phyloP scores from a whole-genome alignment of 2,113 vertebrate genomes.

The Synodontis membranacea region DNA sequence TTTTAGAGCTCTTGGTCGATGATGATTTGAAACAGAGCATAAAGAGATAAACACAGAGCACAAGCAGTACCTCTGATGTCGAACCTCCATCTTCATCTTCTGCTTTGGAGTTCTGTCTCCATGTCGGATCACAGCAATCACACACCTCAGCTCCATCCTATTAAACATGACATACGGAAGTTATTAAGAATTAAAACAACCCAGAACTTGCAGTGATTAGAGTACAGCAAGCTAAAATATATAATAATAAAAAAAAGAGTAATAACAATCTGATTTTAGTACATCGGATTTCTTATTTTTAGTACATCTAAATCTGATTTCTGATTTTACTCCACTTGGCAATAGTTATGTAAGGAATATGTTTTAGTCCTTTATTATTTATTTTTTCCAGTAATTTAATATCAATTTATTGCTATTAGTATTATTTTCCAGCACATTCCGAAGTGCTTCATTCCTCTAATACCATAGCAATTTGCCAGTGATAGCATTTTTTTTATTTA shows the following conservation, averaged over 20 bases:
- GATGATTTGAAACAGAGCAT: neutral
- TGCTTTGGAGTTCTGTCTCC: constrained; percentile 89
- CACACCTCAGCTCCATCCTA: constrained; percentile 90
- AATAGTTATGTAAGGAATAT: neutral
- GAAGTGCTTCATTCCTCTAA: neutral
- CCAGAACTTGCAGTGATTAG: neutral
- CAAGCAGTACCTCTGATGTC: constrained; percentile 76
- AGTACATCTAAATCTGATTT: too few species aligned
- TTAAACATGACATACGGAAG: constrained; percentile 50
- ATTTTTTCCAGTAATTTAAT: too few species aligned
- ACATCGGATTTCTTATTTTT: too few species aligned
- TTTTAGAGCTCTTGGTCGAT: neutral
- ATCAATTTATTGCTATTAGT: too few species aligned
- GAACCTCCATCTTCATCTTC: constrained; percentile 94
- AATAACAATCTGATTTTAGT: neutral
- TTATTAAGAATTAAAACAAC: neutral
- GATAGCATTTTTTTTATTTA: neutral
- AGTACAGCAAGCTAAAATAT: neutral
- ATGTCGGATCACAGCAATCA: constrained; percentile 87
- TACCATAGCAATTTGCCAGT: neutral
- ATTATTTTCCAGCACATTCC: neutral
- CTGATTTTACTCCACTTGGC: neutral
- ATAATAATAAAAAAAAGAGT: neutral
- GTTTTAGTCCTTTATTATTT: too few species aligned
- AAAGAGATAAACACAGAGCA: neutral